These are phyloP conservation scores for Nemotelus pantherinus DNA, from an alignment of 2,888 invertebrate species.

Conservation along the genomic window DNA sequence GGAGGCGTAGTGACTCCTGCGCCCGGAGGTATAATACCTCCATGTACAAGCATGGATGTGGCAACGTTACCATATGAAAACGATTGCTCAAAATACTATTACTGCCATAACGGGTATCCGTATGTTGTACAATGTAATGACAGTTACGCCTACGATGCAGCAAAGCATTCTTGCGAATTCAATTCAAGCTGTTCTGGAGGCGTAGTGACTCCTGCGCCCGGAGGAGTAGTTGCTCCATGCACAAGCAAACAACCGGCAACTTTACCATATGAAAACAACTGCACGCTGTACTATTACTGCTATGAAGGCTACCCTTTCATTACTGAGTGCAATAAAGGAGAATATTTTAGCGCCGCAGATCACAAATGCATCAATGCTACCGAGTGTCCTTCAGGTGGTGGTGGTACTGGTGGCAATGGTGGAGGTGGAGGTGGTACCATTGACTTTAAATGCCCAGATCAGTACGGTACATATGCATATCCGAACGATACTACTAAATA, in stretches of 20 bases:
- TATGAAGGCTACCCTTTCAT: constrained; percentile 9
- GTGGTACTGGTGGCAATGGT: not conserved
- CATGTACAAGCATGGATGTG: not conserved
- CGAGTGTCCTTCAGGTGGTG: constrained; percentile 1
- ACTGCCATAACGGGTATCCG: constrained; percentile 55
- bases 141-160: constrained; percentile 40
- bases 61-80: constrained; percentile 17
- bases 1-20: not conserved
- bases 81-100: constrained; percentile 59
- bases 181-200: too few species aligned
- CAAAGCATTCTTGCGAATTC: too few species aligned
- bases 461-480: constrained; percentile 51
- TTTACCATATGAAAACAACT: not conserved
- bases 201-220: not conserved
- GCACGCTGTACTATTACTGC: constrained; percentile 23
- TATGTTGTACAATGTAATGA: constrained; percentile 54
- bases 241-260: not conserved
- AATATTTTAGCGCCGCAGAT: not conserved
- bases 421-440: not conserved
- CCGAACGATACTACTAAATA: constrained; percentile 59
- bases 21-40: not conserved
- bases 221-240: not conserved
- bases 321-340: not conserved
- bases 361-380: not conserved
- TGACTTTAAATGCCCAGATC: constrained; percentile 9